These are phyloP conservation scores for Bufo bufo DNA, from an alignment of 2,113 vertebrate genomes.

Conservation along the genomic window DNA sequence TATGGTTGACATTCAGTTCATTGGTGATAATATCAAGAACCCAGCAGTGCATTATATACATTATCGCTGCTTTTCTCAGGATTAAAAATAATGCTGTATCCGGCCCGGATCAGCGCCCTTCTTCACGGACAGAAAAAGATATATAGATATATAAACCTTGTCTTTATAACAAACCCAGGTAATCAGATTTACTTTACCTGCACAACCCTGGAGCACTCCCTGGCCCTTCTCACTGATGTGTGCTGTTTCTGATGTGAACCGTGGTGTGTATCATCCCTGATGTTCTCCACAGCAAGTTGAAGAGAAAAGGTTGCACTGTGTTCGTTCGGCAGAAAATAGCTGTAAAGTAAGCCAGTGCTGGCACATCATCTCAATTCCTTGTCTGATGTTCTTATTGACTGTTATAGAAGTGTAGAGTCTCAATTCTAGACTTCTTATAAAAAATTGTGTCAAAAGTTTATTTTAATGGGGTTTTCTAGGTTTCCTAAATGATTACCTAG, in stretches of 20 bases:
- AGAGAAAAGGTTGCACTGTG: conserved; percentile 64
- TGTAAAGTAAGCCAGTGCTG: conserved; percentile 66
- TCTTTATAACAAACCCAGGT: conserved; percentile 56
- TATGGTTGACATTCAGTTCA: neutral
- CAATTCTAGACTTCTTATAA: neutral
- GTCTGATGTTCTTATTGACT: conserved; percentile 25
- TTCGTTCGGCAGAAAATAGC: conserved; percentile 68
- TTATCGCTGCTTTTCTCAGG: neutral
- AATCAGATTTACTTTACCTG: conserved; percentile 55
- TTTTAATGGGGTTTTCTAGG: too few species aligned
- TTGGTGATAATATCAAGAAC: conserved; percentile 22
- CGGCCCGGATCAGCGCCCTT: conserved; percentile 21
- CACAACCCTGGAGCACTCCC: conserved; percentile 60
- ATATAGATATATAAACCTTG: conserved; percentile 52
- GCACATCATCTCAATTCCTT: conserved; percentile 44
- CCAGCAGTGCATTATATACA: neutral
- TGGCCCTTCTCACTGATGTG: conserved; percentile 63
- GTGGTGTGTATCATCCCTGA: conserved; percentile 68
- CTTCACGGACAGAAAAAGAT: conserved; percentile 17
- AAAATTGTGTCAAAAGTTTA: too few species aligned
- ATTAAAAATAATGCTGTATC: conserved; percentile 47
- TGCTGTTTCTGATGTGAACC: conserved; percentile 68
- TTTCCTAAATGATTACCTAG: too few species aligned
- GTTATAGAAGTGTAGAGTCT: neutral
- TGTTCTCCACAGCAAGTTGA: conserved; percentile 64